These are phyloP conservation scores for Drosophila lini DNA, from an alignment of 1,140 invertebrate species.

Conservation along the genomic window DNA sequence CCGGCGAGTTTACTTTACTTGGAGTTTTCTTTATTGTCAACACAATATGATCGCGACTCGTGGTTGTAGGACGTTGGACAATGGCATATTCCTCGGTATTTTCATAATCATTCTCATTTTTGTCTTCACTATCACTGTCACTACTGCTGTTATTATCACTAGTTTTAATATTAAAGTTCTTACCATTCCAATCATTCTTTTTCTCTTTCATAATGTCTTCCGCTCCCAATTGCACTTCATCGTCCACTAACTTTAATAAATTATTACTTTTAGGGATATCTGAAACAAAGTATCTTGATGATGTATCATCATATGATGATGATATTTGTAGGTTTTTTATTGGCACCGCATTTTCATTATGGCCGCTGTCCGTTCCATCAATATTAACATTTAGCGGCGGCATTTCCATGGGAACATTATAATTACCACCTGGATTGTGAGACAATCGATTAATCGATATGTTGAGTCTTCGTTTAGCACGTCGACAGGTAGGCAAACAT, in stretches of 20 bases:
- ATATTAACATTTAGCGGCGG: conserved; percentile 51
- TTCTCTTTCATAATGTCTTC: conserved; percentile 28
- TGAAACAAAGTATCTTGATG: neutral
- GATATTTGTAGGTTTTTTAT: neutral
- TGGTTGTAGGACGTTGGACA: conserved; percentile 52
- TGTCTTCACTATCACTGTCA: conserved; percentile 43
- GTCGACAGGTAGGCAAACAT: conserved; percentile 63
- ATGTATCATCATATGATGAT: neutral
- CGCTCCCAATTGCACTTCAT: conserved; percentile 8
- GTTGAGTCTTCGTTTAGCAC: conserved; percentile 10
- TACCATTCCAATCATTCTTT: conserved; percentile 1
- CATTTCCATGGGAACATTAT: conserved; percentile 3
- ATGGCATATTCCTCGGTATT: conserved; percentile 64
- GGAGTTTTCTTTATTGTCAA: conserved; percentile 81
- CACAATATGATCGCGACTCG: conserved; percentile 61
- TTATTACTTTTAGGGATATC: conserved; percentile 35
- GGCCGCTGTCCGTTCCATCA: conserved; percentile 6
- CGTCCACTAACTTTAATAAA: conserved; percentile 48
- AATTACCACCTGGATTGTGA: neutral
- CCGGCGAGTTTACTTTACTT: conserved; percentile 72
- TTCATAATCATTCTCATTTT: conserved; percentile 35
- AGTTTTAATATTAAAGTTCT: conserved; percentile 11
- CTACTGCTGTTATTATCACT: conserved; percentile 40
- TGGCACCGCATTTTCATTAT: conserved; percentile 14
- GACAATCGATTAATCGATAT: neutral